phyloP scores from a whole-genome alignment of 2,888 invertebrate species.

The Alsophila aescularia region DNA sequence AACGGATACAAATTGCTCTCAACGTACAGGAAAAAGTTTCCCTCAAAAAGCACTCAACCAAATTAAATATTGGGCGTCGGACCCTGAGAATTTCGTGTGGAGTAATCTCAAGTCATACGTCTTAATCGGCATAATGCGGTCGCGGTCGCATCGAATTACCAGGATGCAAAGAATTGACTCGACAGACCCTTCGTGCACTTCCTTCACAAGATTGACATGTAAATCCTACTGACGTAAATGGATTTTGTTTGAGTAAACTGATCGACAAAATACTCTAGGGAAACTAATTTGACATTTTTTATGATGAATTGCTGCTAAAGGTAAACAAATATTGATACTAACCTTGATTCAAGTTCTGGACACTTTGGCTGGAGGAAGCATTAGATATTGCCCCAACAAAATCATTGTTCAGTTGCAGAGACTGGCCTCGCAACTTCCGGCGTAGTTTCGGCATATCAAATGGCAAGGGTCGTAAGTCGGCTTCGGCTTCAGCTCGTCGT shows the following conservation, averaged over 20 bases:
- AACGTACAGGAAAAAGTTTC: constrained; percentile 73
- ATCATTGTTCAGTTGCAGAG: constrained; percentile 84
- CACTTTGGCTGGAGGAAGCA: constrained; percentile 92
- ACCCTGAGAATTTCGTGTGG: constrained; percentile 64
- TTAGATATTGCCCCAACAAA: constrained; percentile 90
- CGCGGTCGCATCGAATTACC: constrained; percentile 72
- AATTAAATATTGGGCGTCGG: constrained; percentile 80
- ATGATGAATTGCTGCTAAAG: constrained; percentile 15
- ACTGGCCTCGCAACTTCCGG: constrained; percentile 88
- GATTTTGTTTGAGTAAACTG: constrained; percentile 39
- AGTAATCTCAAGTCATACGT: constrained; percentile 76
- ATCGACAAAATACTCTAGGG: constrained; percentile 14
- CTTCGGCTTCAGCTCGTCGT: constrained; percentile 89
- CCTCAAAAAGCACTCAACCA: constrained; percentile 80
- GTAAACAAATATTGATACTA: constrained; percentile 45
- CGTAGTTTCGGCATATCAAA: constrained; percentile 96
- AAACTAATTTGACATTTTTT: constrained; percentile 24
- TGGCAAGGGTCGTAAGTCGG: constrained; percentile 92
- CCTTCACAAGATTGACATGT: constrained; percentile 60
- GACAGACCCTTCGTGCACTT: constrained; percentile 70
- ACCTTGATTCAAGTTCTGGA: constrained; percentile 90
- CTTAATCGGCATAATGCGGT: constrained; percentile 81
- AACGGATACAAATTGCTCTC: constrained; percentile 79
- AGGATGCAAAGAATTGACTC: constrained; percentile 59
- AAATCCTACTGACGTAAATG: constrained; percentile 56